Evolutionary conservation across 2,797 vertebrate species (phyloP).

Genomic region (Pantherophis alleghaniensis): DNA sequence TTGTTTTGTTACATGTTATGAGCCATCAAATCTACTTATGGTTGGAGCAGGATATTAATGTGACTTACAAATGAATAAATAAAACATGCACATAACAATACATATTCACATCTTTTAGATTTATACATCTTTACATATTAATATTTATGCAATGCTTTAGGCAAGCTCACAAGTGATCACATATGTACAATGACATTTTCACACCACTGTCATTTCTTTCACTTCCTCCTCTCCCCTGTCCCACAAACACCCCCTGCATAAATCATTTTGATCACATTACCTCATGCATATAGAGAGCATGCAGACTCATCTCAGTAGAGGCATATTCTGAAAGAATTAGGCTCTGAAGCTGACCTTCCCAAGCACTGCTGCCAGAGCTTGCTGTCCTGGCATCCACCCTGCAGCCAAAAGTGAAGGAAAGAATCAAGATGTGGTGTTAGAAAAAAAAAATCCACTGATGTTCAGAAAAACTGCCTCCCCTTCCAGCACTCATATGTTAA

Average conservation of each 20-base stretch:
- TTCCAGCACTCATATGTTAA: background rate
- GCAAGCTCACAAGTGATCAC: background rate
- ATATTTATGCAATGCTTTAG: background rate
- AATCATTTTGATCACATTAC: conserved; percentile 69
- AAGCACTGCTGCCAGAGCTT: conserved; percentile 94
- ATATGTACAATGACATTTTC: background rate
- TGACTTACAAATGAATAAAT: background rate
- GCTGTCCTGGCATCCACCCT: conserved; percentile 88
- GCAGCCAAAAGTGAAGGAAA: conserved; percentile 20
- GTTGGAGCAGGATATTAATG: background rate
- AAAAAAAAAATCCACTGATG: background rate
- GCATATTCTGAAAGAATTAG: conserved; percentile 94
- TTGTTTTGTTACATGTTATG: background rate
- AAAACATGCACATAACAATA: background rate
- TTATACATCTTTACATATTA: background rate
- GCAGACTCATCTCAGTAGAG: conserved; percentile 97
- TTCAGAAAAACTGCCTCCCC: background rate
- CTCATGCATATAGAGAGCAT: conserved; percentile 97
- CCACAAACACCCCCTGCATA: background rate
- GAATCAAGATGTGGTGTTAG: background rate
- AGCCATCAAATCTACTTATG: background rate
- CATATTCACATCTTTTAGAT: background rate
- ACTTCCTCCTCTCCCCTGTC: background rate
- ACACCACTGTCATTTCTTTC: background rate
- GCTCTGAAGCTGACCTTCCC: conserved; percentile 95